Conservation (phyloP, 2,888 invertebrate genomes). For the Exephanes ischioxanthus region DNA sequence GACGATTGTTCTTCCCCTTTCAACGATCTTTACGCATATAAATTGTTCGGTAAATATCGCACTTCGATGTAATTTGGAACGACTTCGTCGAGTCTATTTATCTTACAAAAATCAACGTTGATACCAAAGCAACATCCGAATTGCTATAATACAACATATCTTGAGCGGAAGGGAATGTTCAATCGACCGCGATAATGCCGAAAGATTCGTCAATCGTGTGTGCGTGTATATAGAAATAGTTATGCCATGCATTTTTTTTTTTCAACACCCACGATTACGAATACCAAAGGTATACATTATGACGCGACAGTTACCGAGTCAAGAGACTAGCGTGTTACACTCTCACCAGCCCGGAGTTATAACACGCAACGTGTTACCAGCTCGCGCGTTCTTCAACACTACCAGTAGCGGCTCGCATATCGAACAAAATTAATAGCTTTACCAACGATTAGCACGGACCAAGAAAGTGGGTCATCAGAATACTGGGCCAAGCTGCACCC, state of each 20-base stretch:
- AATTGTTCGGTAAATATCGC: background rate
- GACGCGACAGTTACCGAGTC: background rate
- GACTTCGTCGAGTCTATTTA: no score
- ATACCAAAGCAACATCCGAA: background rate
- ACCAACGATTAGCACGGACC: constrained; percentile 52
- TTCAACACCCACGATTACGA: background rate
- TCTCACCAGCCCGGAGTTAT: background rate
- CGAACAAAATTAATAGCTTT: constrained; percentile 61
- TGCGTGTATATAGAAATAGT: background rate
- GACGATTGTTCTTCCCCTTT: no score
- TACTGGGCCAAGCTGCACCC: constrained; percentile 34
- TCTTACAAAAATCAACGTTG: background rate
- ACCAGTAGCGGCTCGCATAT: constrained; percentile 30
- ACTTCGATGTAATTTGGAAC: background rate
- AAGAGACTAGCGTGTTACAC: constrained; percentile 11
- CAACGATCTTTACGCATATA: no score
- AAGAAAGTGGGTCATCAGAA: constrained; percentile 61
- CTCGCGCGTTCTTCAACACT: constrained; percentile 3
- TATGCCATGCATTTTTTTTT: background rate
- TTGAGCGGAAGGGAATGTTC: background rate
- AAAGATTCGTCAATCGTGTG: background rate
- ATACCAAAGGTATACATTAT: constrained; percentile 3
- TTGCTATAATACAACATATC: background rate
- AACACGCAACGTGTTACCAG: constrained; percentile 49
- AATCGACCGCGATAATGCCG: background rate